phyloP scores from a whole-genome alignment of 1,140 invertebrate genomes.

The Eupristina koningsbergeri region DNA sequence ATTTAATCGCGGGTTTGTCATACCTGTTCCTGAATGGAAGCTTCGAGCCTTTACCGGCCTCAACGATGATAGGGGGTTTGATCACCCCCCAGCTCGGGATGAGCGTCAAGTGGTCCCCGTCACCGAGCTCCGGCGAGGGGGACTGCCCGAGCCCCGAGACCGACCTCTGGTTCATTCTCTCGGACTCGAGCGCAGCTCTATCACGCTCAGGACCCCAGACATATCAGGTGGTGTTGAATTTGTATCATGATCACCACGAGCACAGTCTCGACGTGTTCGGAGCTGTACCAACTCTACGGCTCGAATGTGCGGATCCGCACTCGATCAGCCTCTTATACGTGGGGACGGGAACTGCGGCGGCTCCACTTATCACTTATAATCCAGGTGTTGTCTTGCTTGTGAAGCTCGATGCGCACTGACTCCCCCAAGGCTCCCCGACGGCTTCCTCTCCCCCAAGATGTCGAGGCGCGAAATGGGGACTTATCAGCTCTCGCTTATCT shows the following conservation, averaged over 20 bases:
- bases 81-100: conserved; percentile 51
- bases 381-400: not conserved
- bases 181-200: no score
- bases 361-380: conserved; percentile 16
- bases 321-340: not conserved
- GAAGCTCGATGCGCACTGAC: no score
- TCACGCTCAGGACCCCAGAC: not conserved
- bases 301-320: not conserved
- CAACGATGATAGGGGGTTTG: conserved; percentile 57
- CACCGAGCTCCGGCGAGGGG: conserved; percentile 54
- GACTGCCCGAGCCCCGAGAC: not conserved
- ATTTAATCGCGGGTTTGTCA: not conserved
- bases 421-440: not conserved
- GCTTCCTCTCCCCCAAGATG: not conserved
- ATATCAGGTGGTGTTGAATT: no score
- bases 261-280: not conserved
- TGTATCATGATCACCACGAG: no score
- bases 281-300: not conserved
- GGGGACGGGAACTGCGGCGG: not conserved
- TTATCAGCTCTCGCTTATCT: conserved; percentile 4
- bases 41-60: no score
- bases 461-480: not conserved
- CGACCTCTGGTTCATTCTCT: not conserved
- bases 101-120: conserved; percentile 60
- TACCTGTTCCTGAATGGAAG: conserved; percentile 64